Evolutionary conservation across 1,140 invertebrate genomes (phyloP).

Genomic region (Cydia fagiglandana): DNA sequence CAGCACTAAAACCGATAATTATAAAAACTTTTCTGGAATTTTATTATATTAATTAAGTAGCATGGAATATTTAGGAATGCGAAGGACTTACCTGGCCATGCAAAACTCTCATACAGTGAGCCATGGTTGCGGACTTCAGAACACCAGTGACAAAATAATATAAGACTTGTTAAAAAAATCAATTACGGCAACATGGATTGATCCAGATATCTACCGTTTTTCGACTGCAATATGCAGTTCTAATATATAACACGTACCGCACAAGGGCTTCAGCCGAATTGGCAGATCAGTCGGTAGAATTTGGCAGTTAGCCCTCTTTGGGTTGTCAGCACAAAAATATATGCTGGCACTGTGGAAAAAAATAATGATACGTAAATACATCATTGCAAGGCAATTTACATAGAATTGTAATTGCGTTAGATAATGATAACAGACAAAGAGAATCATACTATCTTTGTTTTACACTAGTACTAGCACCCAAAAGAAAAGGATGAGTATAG

Average conservation of each 20-base stretch:
- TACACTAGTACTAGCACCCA: too few relatives aligned
- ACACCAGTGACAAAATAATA: conserved; percentile 51
- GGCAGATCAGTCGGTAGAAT: conserved; percentile 47
- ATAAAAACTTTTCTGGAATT: not conserved
- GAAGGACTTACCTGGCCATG: conserved; percentile 83
- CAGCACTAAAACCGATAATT: conserved; percentile 20
- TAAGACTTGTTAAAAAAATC: conserved; percentile 48
- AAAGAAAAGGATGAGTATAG: too few relatives aligned
- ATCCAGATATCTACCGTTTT: conserved; percentile 39
- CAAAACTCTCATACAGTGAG: conserved; percentile 86
- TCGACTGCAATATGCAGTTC: conserved; percentile 35
- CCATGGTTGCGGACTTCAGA: conserved; percentile 81
- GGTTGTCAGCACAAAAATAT: conserved; percentile 10
- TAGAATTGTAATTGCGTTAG: too few relatives aligned
- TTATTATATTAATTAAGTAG: conserved; percentile 37
- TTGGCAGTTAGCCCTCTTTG: conserved; percentile 22
- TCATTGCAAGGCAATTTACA: too few relatives aligned
- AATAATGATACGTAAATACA: too few relatives aligned
- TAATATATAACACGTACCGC: conserved; percentile 41
- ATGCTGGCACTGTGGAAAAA: not conserved
- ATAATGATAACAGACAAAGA: too few relatives aligned
- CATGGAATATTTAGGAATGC: conserved; percentile 45
- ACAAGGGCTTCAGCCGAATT: conserved; percentile 51
- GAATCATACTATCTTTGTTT: too few relatives aligned
- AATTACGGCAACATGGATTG: conserved; percentile 68